A percentile compares a stretch with the other conserved stretches of the same genome.
Evolutionary conservation across 2,888 invertebrate species (phyloP).

Genomic region (Amorpha juglandis): DNA sequence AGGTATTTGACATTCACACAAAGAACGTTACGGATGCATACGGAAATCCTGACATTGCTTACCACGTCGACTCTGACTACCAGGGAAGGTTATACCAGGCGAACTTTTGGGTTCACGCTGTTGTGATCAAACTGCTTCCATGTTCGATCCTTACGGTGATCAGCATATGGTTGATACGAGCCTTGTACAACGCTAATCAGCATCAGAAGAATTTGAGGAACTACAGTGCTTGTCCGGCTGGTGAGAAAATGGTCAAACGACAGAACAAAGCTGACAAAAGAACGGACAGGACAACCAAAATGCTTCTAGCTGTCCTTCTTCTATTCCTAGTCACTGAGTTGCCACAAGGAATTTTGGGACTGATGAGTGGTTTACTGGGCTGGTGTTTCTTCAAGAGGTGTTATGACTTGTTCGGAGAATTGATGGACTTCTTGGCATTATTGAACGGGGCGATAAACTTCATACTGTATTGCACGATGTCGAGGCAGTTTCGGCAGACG

Average conservation of each 20-base stretch:
- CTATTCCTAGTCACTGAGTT: constrained; percentile 95
- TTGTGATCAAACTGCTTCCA: constrained; percentile 91
- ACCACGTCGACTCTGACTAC: constrained; percentile 82
- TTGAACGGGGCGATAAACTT: constrained; percentile 97
- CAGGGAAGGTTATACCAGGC: constrained; percentile 86
- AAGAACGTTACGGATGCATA: constrained; percentile 74
- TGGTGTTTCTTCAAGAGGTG: constrained; percentile 90
- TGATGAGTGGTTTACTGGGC: constrained; percentile 87
- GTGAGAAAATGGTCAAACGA: constrained; percentile 72
- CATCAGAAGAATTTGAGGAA: constrained; percentile 88
- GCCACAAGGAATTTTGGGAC: constrained; percentile 91
- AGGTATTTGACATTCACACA: constrained; percentile 80
- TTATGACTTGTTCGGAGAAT: constrained; percentile 92
- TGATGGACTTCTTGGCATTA: constrained; percentile 95
- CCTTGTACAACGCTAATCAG: constrained; percentile 89
- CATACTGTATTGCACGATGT: constrained; percentile 97
- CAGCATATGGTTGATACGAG: constrained; percentile 88
- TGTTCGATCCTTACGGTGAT: constrained; percentile 90
- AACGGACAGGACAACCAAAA: constrained; percentile 94
- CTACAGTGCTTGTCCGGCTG: constrained; percentile 84
- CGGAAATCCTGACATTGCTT: constrained; percentile 64
- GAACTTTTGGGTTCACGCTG: constrained; percentile 93
- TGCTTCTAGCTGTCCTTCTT: constrained; percentile 93
- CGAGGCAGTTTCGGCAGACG: constrained; percentile 94
- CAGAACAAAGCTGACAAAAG: constrained; percentile 87